Evolutionary conservation across 2,888 invertebrate genomes (phyloP).

Genomic region (Polyommatus iphigenia): DNA sequence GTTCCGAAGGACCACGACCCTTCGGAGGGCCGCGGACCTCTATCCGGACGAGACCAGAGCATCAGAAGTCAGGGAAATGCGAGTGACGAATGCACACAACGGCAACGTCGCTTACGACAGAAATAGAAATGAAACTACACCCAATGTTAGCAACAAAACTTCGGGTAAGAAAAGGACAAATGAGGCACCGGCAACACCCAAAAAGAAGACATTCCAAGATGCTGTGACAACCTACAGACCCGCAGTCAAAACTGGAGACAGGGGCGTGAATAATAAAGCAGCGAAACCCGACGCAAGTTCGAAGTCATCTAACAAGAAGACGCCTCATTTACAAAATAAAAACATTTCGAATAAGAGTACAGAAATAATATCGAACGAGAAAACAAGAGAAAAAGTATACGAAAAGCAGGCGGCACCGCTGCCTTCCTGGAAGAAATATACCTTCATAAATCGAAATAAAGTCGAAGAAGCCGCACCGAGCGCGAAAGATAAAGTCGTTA

Average conservation of each 20-base stretch:
- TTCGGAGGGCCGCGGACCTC: constrained; percentile 16
- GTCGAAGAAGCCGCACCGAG: constrained; percentile 33
- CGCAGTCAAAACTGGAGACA: not conserved
- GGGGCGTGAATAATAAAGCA: not conserved
- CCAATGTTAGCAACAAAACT: not conserved
- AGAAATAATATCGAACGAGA: not conserved
- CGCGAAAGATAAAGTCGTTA: constrained; percentile 43
- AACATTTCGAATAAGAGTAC: not conserved
- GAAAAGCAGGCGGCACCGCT: constrained; percentile 12
- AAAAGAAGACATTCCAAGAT: not conserved
- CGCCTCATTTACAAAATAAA: constrained; percentile 15
- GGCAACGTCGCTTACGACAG: constrained; percentile 16
- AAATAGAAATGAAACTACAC: not conserved
- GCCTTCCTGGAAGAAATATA: constrained; percentile 41
- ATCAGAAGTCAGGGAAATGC: not conserved
- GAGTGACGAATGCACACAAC: constrained; percentile 2
- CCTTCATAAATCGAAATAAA: constrained; percentile 50
- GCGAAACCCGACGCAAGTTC: not conserved
- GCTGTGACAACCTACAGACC: not conserved
- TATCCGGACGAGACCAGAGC: constrained; percentile 7
- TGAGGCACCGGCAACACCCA: not conserved
- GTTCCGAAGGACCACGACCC: constrained; percentile 13
- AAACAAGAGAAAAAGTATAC: constrained; percentile 10
- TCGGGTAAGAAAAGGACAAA: not conserved
- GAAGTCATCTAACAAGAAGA: constrained; percentile 1